Base-by-base conservation (phyloP, 2,797 vertebrate genomes). In the Semaprochilodus insignis region DNA sequence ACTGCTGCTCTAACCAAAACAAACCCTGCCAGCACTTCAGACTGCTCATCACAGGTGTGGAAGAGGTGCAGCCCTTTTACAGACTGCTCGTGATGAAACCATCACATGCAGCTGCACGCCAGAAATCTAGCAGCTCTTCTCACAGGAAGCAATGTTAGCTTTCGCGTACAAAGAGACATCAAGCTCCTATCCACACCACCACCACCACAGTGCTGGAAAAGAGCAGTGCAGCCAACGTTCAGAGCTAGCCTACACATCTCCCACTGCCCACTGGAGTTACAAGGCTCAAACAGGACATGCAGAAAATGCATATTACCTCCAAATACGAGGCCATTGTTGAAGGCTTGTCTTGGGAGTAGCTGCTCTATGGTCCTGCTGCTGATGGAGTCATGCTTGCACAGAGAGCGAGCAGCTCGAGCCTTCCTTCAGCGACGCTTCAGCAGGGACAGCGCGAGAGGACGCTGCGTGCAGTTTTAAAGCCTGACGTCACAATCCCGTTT, bases 401-500 rank as follows among this genome's bases (percentile, higher is more conserved):
- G 21, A 71, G 4, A 34, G 60, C 10, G 11, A 27, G 60, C 60
- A 15, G 63, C 31, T 34, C 63, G 63, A 66, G 63, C 16, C 63
- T 14, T 19, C 60, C 60, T 16, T 16, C 31, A 21, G 19, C 16
- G 48, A 63, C 67, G 62, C 90, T 93, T 89, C 40, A 14, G 11
- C 21, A 13, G 14, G 11, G 23, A 23, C 67, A 70, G 67, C 67
- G 40, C 67, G 67, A 48, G 67, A 23, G 6, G 17, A 44, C 34
- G n/a, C 67, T 23, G 67, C 21, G 17, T 73, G 55, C 76, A 48
- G 59, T 81, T 87, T 91, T 93, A 94, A 57, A 86, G 85, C 81
- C 85, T 91, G 88, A 93, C 94, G 94, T 96, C 94, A 95, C 88
- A 94, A 93, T 91, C 92, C 91, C 83, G 88, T 93, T 93, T 88